Evolutionary conservation across 2,888 invertebrate species (phyloP).

Genomic region (Nymphalis urticae): DNA sequence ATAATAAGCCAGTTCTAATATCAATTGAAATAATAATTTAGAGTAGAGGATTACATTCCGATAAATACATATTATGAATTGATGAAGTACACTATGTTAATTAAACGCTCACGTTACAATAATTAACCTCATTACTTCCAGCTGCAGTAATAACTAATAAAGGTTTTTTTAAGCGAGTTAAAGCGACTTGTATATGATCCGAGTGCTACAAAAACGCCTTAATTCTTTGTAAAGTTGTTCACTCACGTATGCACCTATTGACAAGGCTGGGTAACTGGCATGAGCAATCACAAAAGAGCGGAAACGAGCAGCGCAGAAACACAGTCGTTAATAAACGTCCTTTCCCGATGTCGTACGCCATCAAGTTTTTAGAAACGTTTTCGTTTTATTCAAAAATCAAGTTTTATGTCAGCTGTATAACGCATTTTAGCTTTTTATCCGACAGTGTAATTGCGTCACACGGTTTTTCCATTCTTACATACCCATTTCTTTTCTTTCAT

Average conservation of each 20-base stretch:
- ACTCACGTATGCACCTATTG: constrained; percentile 66
- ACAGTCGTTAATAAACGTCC: constrained; percentile 69
- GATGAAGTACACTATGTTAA: background rate
- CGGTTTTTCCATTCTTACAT: background rate
- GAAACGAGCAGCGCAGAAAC: constrained; percentile 65
- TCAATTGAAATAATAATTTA: too few relatives aligned
- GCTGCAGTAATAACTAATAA: constrained; percentile 13
- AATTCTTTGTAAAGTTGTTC: constrained; percentile 62
- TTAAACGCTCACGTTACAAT: background rate
- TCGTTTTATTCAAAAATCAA: constrained; percentile 43
- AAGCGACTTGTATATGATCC: constrained; percentile 30
- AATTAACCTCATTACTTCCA: constrained; percentile 3
- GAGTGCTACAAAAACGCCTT: constrained; percentile 53
- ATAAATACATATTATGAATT: background rate
- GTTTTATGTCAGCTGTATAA: constrained; percentile 35
- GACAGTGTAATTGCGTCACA: constrained; percentile 20
- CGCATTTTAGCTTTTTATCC: constrained; percentile 33
- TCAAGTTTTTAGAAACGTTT: constrained; percentile 42
- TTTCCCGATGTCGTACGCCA: constrained; percentile 50
- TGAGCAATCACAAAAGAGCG: constrained; percentile 67
- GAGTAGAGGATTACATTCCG: too few relatives aligned
- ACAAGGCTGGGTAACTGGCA: constrained; percentile 58
- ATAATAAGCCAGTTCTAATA: too few relatives aligned
- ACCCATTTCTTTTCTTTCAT: too few relatives aligned
- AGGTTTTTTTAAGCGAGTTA: constrained; percentile 32